A percentile compares a stretch with the other conserved stretches of the same genome.
These are phyloP conservation scores for Solenopsis invicta DNA, from an alignment of 1,140 invertebrate species.

Conservation along the genomic window DNA sequence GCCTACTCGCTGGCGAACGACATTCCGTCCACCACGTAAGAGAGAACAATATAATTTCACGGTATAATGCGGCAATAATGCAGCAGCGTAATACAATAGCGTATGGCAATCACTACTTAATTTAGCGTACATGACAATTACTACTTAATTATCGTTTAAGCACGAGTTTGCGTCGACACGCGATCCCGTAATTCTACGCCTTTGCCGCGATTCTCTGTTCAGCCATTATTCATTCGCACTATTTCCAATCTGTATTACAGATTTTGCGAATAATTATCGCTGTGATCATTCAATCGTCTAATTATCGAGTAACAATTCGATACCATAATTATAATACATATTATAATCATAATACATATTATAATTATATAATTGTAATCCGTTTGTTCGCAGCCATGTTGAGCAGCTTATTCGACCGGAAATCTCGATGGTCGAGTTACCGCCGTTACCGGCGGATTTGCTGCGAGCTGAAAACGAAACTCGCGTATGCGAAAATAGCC, in stretches of 20 bases:
- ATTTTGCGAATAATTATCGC: conserved; percentile 19
- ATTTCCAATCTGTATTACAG: background rate
- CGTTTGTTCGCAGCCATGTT: background rate
- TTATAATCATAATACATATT: background rate
- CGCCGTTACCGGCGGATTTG: background rate
- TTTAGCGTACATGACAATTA: conserved; percentile 27
- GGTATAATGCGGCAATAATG: background rate
- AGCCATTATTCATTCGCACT: conserved; percentile 23
- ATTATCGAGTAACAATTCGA: conserved; percentile 53
- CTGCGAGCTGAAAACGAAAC: background rate
- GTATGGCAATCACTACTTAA: conserved; percentile 30
- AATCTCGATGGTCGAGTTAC: background rate
- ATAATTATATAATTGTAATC: conserved; percentile 8
- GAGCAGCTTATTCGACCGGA: conserved; percentile 6
- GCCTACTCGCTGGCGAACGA: background rate
- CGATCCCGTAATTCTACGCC: background rate
- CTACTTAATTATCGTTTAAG: conserved; percentile 30
- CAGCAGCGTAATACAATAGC: background rate
- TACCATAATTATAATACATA: conserved; percentile 34
- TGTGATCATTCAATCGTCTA: conserved; percentile 51
- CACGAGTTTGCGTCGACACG: background rate
- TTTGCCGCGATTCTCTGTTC: background rate
- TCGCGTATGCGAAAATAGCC: background rate
- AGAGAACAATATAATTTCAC: conserved; percentile 43
- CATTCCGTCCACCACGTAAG: conserved; percentile 27